phyloP scores from a whole-genome alignment of 2,797 vertebrate species.

The Aeoliscus strigatus region DNA sequence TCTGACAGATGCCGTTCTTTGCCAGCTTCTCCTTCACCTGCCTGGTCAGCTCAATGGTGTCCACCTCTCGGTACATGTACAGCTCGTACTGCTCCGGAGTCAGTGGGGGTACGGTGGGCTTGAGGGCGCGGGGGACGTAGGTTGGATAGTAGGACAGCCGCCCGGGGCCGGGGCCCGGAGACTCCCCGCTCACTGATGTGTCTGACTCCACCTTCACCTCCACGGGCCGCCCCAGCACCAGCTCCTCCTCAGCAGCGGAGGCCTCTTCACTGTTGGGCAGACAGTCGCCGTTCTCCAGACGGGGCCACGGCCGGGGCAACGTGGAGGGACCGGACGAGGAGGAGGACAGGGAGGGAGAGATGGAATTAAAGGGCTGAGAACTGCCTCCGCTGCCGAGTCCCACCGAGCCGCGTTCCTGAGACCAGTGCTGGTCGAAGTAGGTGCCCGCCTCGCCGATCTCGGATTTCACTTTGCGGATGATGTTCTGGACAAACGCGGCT shows the following conservation, averaged over 20 bases:
- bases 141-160: conserved; percentile 86
- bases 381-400: conserved; percentile 40
- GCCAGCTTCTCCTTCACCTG: conserved; percentile 99
- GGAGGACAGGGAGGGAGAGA: conserved; percentile 91
- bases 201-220: conserved; percentile 86
- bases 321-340: conserved; percentile 82
- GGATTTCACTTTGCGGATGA: conserved; percentile 96
- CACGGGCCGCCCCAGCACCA: conserved; percentile 62
- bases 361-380: conserved; percentile 80
- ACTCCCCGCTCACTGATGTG: conserved; percentile 63
- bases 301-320: conserved; percentile 79
- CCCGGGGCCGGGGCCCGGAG: conserved; percentile 56
- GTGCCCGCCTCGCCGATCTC: conserved; percentile 92
- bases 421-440: conserved; percentile 98
- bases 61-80: conserved; percentile 99
- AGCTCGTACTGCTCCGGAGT: conserved; percentile 97
- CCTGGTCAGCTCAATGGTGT: conserved; percentile 92
- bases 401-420: conserved; percentile 81
- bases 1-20: conserved; percentile 98
- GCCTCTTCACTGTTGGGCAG: conserved; percentile 81
- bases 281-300: conserved; percentile 75
- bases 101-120: conserved; percentile 92
- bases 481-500: conserved; percentile 94
- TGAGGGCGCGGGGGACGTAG: conserved; percentile 87
- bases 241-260: conserved; percentile 74